Base-by-base conservation (phyloP, 2,888 invertebrate genomes). In the Dicranocentrus wangi region DNA sequence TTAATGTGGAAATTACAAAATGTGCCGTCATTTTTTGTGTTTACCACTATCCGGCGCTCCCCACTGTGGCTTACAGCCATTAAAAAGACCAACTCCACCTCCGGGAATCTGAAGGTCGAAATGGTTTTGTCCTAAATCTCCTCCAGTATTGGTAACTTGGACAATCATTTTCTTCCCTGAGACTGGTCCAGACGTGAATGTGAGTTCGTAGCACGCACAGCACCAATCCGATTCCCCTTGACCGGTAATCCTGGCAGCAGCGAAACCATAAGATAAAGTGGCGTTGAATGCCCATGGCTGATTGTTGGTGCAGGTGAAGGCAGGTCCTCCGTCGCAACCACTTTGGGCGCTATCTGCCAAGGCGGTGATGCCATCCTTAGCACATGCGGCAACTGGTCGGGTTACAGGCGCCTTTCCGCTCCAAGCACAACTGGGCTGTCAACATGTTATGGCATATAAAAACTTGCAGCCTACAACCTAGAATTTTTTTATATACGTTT, bases 41-140 rank as follows among this genome's bases (percentile, higher is more conserved):
- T n/a, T n/a, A 51, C 51, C 51, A 13, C 65, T 25, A 32, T 28
- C 58, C 7, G 81, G 81, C 15, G 77, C 81, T 28, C 68, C 73
- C 81, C 81, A 83, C 27, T 83, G 83, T 1, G 81, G 66, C 39
- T 61, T 25, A 32, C 83, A 83, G 13, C 83, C 83, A 32, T 83
- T 83, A 47, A 83, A 83, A 5, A 83, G 47, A 10, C 81, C 83
- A 2, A 83, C 81, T 3, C 83, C 83, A 13, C 83, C 81, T 17
- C 83, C 83, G 1, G 83, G 83, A 13, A 83, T 81, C 73, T 81
- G 83, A 2, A 83, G 13, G 23, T 83, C 83, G 39, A 83, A 83
- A 70, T 83, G 83, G 23, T 83, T 83, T 28, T 81, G 76, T 32
- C 78, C 78, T 2, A 83, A 61, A 73, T 83, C 83, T 51, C 78